Evolutionary conservation across 2,113 vertebrate genomes (phyloP), one percentile per base, ranked within the genome.

Genomic region (Gadus macrocephalus): DNA sequence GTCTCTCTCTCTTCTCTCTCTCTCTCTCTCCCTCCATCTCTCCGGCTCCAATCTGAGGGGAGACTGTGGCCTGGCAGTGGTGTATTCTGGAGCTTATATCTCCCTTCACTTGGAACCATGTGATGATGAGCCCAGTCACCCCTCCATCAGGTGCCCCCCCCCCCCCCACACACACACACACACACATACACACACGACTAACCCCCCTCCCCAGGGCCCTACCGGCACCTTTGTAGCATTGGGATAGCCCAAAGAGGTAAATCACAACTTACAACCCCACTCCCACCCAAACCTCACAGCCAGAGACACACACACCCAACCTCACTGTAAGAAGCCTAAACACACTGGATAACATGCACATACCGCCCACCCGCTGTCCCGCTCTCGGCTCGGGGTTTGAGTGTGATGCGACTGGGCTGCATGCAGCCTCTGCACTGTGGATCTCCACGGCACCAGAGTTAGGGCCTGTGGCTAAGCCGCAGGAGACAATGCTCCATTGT

Each of bases 41-140:
- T 90, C 83, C 81, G 87, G 87, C 90, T 88, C 88, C 74, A 89
- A 90, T 90, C 89, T 22, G 82, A 85, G 84, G 90, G 93, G 90
- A 92, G 92, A 88, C 92, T 93, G 92, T 86, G 91, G 92, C 88
- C 87, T 93, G 92, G 93, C 93, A 86, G 81, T 35, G 31, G 68
- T 35, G 75, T 78, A 87, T 89, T 86, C 82, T 89, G 89, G 79
- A 81, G 78, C 83, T 83, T 84, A 83, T 87, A 85, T 74, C 78
- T 90, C 90, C 80, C 84, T 77, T 88, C 85, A 64, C 83, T 86
- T 78, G 81, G 85, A 86, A 81, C 71, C 64, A 56, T 74, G 77
- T 81, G 72, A 70, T 81, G 83, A 76, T 68, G 67, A 87, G 80
- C 66, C 77, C 73, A 62, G 76, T 80, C 66, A 25, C 81, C 79